phyloP scores from a whole-genome alignment of 2,888 invertebrate species.

The Nemoura dubitans region DNA sequence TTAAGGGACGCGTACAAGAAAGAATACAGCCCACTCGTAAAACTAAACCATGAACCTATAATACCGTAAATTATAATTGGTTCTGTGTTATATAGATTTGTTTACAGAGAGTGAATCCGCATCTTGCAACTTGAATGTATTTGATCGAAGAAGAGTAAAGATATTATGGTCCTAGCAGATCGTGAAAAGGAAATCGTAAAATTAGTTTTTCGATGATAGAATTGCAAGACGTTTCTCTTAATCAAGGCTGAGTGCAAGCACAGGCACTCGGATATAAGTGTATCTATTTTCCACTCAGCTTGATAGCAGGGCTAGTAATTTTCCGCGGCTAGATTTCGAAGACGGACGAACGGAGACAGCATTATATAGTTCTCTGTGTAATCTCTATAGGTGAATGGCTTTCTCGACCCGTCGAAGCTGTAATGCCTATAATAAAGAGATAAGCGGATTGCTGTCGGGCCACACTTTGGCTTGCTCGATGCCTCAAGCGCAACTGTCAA shows the following conservation, averaged over 20 bases:
- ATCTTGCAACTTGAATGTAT: not conserved
- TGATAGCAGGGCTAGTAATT: not conserved
- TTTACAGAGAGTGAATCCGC: not conserved
- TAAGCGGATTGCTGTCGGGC: too few species aligned
- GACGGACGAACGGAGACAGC: too few species aligned
- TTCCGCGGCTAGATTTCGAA: too few species aligned
- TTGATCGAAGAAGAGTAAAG: not conserved
- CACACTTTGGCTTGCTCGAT: too few species aligned
- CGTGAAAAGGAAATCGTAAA: slow-evolving; percentile 26
- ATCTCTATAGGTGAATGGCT: too few species aligned
- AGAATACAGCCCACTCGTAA: too few species aligned
- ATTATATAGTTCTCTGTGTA: too few species aligned
- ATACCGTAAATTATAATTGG: not conserved
- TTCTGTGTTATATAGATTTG: not conserved
- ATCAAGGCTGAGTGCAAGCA: not conserved
- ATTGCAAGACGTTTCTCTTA: slow-evolving; percentile 7
- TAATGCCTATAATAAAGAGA: too few species aligned
- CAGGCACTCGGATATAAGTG: not conserved
- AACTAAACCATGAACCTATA: not conserved
- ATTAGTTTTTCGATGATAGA: slow-evolving; percentile 7
- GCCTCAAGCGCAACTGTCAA: too few species aligned
- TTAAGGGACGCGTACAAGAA: not conserved
- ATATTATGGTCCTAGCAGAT: slow-evolving; percentile 26
- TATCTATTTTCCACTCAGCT: not conserved
- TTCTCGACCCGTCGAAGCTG: too few species aligned